Base-by-base conservation (phyloP, 2,113 vertebrate genomes). In the Onychostruthus taczanowskii region DNA sequence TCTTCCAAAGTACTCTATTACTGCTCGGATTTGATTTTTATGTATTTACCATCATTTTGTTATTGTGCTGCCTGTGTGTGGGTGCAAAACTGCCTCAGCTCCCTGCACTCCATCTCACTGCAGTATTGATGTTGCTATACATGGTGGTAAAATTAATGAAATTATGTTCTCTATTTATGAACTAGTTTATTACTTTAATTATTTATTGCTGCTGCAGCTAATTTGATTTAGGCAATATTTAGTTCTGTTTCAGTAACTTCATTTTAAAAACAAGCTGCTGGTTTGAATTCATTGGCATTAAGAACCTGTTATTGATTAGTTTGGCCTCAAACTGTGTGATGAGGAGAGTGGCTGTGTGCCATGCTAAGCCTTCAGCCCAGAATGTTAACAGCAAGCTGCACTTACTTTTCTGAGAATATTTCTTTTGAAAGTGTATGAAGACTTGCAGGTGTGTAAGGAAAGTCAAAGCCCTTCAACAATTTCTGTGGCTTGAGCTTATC, bases 221-320 rank as follows among this genome's bases (percentile, higher is more conserved):
- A 86, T 90, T 92, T 92, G 76, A 90, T 93, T 81, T 56, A 41
- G 83, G 79, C 83, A 82, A 84, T 81, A 58, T 93, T 94, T 94
- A 81, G 84, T 96, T 96, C 83, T 94, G 76, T 95, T 94, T 94
- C 93, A 90, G 88, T 95, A 89, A 79, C 64, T 92, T 92, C 61
- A 79, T 94, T 93, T 93, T 61, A 31, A 68, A 94, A 97, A 47
- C 93, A 93, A 89, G 81, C 80, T 52, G 49, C 82, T 89, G 53
- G 28, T 88, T 90, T 37, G 88, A 92, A 92, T 93, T 94, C 85
- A 64, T 84, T 84, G 84, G 86, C 93, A 62, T 90, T 92, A 96
- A 89, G 88, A 93, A 43, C 44, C 26, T 43, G 52, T 37, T 95
- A 96, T 94, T 95, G 94, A 97, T 96, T 88, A 81, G 94, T 74